Conservation (phyloP, 1,140 invertebrate species). For the Aphaenogaster ashmeadi region DNA sequence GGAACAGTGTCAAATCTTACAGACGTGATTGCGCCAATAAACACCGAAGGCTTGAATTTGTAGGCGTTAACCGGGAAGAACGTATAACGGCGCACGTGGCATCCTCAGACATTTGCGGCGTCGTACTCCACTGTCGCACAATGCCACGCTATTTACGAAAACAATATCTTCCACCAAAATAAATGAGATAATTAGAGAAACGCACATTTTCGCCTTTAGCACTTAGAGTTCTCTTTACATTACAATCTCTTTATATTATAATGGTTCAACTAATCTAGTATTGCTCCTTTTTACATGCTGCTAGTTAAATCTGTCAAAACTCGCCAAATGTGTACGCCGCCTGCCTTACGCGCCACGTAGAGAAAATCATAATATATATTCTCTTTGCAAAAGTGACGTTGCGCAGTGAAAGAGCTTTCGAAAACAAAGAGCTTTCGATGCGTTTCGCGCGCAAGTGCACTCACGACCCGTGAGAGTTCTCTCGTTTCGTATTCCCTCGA, state of each 20-base stretch:
- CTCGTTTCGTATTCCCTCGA: constrained; percentile 26
- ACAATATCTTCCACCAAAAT: neutral
- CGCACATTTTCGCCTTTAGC: neutral
- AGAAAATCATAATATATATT: constrained; percentile 29
- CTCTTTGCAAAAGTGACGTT: constrained; percentile 34
- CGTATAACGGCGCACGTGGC: neutral
- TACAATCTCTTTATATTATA: neutral
- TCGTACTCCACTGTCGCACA: neutral
- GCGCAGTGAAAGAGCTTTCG: constrained; percentile 8
- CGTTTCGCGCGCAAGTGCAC: constrained; percentile 35
- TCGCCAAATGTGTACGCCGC: neutral
- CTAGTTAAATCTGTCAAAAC: neutral
- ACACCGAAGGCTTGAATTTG: neutral
- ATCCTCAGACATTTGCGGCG: neutral
- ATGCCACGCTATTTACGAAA: neutral
- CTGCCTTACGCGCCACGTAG: neutral
- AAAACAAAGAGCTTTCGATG: constrained; percentile 54
- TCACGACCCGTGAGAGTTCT: constrained; percentile 18
- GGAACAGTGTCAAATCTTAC: constrained; percentile 21
- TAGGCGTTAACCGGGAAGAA: neutral
- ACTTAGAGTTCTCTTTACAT: neutral
- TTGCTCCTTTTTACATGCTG: neutral
- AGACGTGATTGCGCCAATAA: constrained; percentile 22
- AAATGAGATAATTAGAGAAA: neutral
- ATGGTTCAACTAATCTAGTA: neutral